Evolutionary conservation across 2,797 vertebrate species (phyloP).

Genomic region (Amazonetta brasiliensis): DNA sequence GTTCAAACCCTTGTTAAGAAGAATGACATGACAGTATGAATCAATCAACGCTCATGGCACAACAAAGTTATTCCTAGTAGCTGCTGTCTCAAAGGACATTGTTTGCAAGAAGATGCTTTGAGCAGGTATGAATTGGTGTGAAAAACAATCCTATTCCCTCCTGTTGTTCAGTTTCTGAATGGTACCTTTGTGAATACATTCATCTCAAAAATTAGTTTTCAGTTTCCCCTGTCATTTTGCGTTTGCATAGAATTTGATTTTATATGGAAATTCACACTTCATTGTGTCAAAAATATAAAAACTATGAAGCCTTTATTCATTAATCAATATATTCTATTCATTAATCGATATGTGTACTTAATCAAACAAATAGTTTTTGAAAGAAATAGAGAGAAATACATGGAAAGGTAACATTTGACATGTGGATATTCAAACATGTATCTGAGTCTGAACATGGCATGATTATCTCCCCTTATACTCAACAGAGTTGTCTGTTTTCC

Average conservation of each 20-base stretch:
- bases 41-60: not conserved
- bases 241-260: not conserved
- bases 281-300: not conserved
- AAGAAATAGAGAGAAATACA: not conserved
- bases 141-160: not conserved
- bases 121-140: not conserved
- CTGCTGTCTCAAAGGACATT: not conserved
- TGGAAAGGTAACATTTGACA: not conserved
- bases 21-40: not conserved
- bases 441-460: not conserved
- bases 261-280: fast-evolving
- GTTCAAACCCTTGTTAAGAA: not conserved
- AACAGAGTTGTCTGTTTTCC: not conserved
- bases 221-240: not conserved
- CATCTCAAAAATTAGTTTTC: not conserved
- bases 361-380: not conserved
- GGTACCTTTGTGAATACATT: not conserved
- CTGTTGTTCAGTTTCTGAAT: not conserved
- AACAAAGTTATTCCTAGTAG: not conserved
- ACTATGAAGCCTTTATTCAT: not conserved
- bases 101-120: not conserved
- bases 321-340: not conserved
- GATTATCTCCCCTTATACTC: not conserved
- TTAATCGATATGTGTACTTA: not conserved
- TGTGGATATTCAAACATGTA: not conserved